Percentiles rank a stretch among this genome's conserved stretches.
phyloP scores from a whole-genome alignment of 53 echinoderm and acorn worm species.

The Glandiceps talaboti region DNA sequence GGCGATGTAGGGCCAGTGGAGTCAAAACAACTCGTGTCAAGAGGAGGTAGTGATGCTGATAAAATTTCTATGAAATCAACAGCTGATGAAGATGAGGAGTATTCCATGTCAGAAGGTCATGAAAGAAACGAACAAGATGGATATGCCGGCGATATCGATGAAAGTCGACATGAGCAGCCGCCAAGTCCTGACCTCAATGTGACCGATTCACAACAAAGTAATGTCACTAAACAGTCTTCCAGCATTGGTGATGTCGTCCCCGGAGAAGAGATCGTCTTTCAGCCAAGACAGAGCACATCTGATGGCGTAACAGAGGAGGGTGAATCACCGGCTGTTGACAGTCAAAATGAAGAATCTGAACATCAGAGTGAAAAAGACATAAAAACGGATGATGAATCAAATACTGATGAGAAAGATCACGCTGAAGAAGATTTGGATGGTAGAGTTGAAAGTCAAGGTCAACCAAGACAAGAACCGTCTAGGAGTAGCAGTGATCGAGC shows the following conservation, averaged over 20 bases:
- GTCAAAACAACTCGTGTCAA: not conserved
- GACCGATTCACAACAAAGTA: no score
- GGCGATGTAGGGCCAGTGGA: not conserved
- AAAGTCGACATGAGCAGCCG: not conserved
- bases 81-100: not conserved
- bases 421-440: not conserved
- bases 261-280: not conserved
- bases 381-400: not conserved
- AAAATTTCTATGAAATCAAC: not conserved
- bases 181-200: not conserved
- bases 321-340: not conserved
- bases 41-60: not conserved
- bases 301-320: not conserved
- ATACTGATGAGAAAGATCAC: not conserved
- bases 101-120: not conserved
- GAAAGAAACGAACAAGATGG: not conserved
- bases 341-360: not conserved
- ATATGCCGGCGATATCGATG: not conserved
- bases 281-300: not conserved
- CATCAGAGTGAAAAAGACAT: not conserved
- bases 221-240: not conserved
- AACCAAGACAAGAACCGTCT: not conserved
- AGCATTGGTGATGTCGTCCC: not conserved
- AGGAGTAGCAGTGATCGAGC: not conserved
- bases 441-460: not conserved